phyloP scores from a whole-genome alignment of 2,797 vertebrate species.

The Thripadectes ignobilis region DNA sequence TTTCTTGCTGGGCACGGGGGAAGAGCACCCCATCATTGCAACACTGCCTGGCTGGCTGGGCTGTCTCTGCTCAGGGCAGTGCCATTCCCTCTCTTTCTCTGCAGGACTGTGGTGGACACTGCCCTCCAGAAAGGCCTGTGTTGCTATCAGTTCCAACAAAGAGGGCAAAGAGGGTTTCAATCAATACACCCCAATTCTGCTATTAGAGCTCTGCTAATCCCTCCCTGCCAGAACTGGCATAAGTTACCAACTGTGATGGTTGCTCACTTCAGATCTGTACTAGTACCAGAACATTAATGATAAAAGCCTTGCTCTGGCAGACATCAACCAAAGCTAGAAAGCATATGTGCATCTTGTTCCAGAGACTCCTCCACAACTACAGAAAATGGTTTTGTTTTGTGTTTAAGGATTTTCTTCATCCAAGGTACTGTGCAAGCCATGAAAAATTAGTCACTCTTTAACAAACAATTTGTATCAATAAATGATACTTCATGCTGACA shows the following conservation, averaged over 20 bases:
- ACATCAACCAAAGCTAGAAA: slow-evolving; percentile 1
- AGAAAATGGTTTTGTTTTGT: background rate
- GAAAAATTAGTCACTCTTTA: slow-evolving; percentile 2
- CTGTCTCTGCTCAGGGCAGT: background rate
- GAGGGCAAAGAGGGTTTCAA: background rate
- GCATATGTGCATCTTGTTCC: background rate
- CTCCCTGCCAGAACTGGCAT: background rate
- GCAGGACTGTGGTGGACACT: background rate
- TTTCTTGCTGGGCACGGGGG: rapidly evolving
- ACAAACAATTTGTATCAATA: background rate
- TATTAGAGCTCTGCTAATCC: background rate
- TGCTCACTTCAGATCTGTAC: background rate
- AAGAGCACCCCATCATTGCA: background rate
- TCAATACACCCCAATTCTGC: background rate
- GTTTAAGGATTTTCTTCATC: background rate
- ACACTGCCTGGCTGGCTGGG: background rate
- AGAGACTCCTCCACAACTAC: background rate
- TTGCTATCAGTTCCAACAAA: background rate
- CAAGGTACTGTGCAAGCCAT: background rate
- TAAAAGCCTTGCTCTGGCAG: slow-evolving; percentile 33
- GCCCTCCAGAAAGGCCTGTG: rapidly evolving
- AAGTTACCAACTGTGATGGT: background rate
- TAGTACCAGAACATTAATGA: background rate
- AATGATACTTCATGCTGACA: background rate
- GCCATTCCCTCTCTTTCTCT: background rate